A percentile compares a stretch with the other conserved stretches of the same genome.
These are phyloP conservation scores for Pedionomus torquatus DNA, from an alignment of 2,113 vertebrate species.

Conservation along the genomic window DNA sequence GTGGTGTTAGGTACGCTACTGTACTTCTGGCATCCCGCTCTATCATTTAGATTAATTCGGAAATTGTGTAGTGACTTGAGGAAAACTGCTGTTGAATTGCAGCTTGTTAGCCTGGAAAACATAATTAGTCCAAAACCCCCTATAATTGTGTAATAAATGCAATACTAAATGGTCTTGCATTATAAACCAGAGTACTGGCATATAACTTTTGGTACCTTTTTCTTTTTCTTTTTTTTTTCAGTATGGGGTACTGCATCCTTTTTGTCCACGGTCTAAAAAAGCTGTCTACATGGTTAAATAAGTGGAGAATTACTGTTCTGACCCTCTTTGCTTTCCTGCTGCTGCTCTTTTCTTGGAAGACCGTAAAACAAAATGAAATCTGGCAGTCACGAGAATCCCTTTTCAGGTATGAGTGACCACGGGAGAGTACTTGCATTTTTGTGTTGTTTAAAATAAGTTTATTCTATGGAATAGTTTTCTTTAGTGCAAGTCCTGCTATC, in stretches of 20 bases:
- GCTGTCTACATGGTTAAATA: conserved; percentile 80
- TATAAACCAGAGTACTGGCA: not conserved
- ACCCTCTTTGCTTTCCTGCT: conserved; percentile 83
- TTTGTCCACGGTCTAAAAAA: conserved; percentile 88
- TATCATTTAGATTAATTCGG: conserved; percentile 56
- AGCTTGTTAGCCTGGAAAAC: not conserved
- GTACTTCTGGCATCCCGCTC: not conserved
- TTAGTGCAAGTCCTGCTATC: not conserved
- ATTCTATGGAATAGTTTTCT: not conserved
- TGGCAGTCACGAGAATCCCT: conserved; percentile 95
- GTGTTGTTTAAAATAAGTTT: not conserved
- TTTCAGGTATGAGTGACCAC: conserved; percentile 82
- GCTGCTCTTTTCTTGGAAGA: conserved; percentile 94
- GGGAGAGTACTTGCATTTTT: not conserved
- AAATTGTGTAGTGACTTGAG: conserved; percentile 45
- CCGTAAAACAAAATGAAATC: conserved; percentile 90
- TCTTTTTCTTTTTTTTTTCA: conserved; percentile 23
- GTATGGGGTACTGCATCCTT: conserved; percentile 98
- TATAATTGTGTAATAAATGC: not conserved
- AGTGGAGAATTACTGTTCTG: conserved; percentile 79
- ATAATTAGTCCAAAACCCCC: not conserved
- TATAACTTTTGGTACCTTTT: not conserved
- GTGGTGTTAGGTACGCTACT: not conserved
- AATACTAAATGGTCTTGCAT: not conserved
- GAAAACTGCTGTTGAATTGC: not conserved